Evolutionary conservation across 1,140 invertebrate genomes (phyloP), one percentile per base, ranked within the genome.

Genomic region (Pseudachorutes palmiensis): DNA sequence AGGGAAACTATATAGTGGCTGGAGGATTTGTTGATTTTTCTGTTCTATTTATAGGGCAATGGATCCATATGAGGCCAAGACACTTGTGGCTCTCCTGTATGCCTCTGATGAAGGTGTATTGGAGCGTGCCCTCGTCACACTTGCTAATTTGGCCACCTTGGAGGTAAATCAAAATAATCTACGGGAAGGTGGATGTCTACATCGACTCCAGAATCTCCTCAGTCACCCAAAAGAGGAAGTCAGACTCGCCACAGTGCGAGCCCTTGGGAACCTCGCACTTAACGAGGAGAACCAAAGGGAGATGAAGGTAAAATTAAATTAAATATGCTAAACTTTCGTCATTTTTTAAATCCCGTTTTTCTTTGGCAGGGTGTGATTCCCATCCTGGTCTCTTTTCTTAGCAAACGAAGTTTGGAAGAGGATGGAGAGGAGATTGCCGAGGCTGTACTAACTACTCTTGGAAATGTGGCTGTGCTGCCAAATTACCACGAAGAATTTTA

Each of bases 261-360:
- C 81, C 24, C 74, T 84, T 30, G 81, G 80, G 51, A 84, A 84
- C 72, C 74, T 84, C 57, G 78, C 83, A 16, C 73, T 82, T 22
- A 83, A 83, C 68, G 76, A 78, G 74, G 77, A 82, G 72, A 84
- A 83, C 72, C 79, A 82, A 64, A 78, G 78, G 73, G 78, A 82
- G 73, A 74, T 83, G 64, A 81, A 82, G 77, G 81, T 82, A 74
- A 66, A 63, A 60, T 1, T 2, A 32, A 58, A n/a, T 57, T 68
- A 58, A 12, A 28, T 19, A 16, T 19, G 14, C 12, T 19, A 12
- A 16, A 16, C 57, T 16, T 28, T 28, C 24, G 12, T 28, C 16
- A 12, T 58, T 28, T 19, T 12, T 12, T 24, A 12, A 58, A n/a
- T n/a, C n/a, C n/a, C n/a, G n/a, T n/a, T n/a, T n/a, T n/a, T n/a